A percentile compares a stretch with the other conserved stretches of the same genome.
phyloP scores from a whole-genome alignment of 2,797 vertebrate genomes.

The Clamator glandarius region DNA sequence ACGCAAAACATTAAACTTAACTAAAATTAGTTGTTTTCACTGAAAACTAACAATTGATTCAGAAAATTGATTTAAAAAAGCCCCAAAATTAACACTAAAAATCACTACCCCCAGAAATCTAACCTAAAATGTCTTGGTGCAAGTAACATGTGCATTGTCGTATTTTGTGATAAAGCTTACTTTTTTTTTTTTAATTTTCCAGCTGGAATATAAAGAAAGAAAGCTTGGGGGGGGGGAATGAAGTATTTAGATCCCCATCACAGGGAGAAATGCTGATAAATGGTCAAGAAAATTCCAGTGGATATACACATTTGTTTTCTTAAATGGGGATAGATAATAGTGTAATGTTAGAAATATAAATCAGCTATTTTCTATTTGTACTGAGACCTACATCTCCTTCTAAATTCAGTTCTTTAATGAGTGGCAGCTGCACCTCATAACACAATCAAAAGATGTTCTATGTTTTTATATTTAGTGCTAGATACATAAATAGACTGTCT shows the following conservation, averaged over 20 bases:
- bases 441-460: background rate
- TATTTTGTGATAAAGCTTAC: background rate
- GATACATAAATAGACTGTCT: slow-evolving; percentile 26
- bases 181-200: background rate
- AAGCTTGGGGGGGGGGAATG: background rate
- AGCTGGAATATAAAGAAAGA: background rate
- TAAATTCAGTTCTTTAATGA: slow-evolving; percentile 18
- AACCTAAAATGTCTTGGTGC: background rate
- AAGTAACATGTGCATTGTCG: background rate
- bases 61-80: background rate
- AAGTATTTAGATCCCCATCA: background rate
- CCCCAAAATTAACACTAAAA: no score
- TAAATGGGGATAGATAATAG: background rate
- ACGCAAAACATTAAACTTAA: background rate
- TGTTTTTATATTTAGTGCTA: slow-evolving; percentile 20
- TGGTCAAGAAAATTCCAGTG: slow-evolving; percentile 40
- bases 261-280: slow-evolving; percentile 31
- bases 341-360: slow-evolving; percentile 31
- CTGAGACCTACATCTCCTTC: background rate
- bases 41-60: background rate
- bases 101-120: background rate
- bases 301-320: slow-evolving; percentile 39
- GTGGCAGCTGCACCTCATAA: background rate
- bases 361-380: background rate
- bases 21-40: background rate